These are phyloP conservation scores for Dexiosoma caninum DNA, from an alignment of 2,888 invertebrate genomes.

Conservation along the genomic window DNA sequence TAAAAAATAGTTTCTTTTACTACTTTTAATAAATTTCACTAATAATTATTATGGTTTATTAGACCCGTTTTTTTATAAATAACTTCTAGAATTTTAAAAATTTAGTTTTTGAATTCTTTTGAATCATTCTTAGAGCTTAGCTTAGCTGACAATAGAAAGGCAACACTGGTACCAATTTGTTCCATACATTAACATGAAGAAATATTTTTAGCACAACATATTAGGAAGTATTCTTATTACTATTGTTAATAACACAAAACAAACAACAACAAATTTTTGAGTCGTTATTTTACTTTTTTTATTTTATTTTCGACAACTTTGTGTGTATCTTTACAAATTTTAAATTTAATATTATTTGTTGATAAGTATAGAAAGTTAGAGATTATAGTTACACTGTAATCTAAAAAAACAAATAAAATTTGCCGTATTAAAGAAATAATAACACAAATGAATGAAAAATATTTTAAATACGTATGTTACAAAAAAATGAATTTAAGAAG, in stretches of 20 bases:
- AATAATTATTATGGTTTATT: no score
- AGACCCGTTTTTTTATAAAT: no score
- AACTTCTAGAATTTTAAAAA: no score
- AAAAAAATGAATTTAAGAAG: conserved; percentile 56
- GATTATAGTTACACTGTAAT: conserved; percentile 57
- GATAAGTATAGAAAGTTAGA: conserved; percentile 57
- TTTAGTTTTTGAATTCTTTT: no score
- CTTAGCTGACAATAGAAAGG: no score
- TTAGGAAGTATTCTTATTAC: conserved; percentile 41
- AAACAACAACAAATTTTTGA: not conserved
- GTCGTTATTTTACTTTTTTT: not conserved
- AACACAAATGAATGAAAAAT: conserved; percentile 32
- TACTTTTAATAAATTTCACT: no score
- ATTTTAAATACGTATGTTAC: conserved; percentile 59
- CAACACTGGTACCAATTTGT: conserved; percentile 38
- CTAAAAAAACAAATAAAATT: conserved; percentile 46
- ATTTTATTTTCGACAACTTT: not conserved
- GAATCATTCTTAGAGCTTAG: no score
- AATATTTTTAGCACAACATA: conserved; percentile 18
- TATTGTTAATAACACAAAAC: conserved; percentile 12
- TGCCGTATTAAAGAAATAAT: conserved; percentile 41
- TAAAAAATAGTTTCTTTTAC: no score
- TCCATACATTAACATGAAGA: conserved; percentile 10
- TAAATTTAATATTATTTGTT: conserved; percentile 46
- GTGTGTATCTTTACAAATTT: not conserved